Evolutionary conservation across 2,888 invertebrate species (phyloP), one percentile per base, ranked within the genome.

Genomic region (Plebejus argus): DNA sequence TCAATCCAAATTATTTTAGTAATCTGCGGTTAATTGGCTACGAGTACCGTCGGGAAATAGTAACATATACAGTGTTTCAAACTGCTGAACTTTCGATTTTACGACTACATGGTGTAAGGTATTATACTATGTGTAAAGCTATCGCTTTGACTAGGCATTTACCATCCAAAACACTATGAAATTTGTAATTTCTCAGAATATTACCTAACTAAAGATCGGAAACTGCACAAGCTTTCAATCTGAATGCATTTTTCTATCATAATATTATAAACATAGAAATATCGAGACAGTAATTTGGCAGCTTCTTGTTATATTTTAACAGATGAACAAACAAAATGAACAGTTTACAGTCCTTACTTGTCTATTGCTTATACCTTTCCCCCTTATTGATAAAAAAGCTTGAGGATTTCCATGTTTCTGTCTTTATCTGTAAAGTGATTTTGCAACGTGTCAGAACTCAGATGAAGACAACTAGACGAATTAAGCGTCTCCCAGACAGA

Each of bases 281-380:
- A 28, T 66, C 18, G 66, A 28, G 12, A 66, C 28, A 6, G 66
- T 66, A 66, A 33, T 66, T 33, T 66, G 66, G 66, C 66, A 66
- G 66, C 66, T 33, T 66, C 15, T 5, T 66, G 66, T 66, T 66
- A 66, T 66, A 33, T 66, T 33, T 28, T 15, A 28, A 66, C 66
- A 33, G 33, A 66, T 66, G 33, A 28, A 33, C 0, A 66, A 66
- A 53, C 18, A 49, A 74, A 28, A 28, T 8, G 33, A 74, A 49
- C 72, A 72, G 45, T 53, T 20, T 70, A 70, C 18, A 70, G 39
- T 72, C 53, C 28, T 53, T 74, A 74, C 20, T 72, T 72, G 1
- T 72, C 39, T 72, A 72, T 39, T 72, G 45, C 39, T 72, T 20
- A 74, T 23, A 23, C 20, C 20, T 39, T 72, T 5, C 53, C 53